Evolutionary conservation across 1,140 invertebrate genomes (phyloP).

Genomic region (Plodia interpunctella): DNA sequence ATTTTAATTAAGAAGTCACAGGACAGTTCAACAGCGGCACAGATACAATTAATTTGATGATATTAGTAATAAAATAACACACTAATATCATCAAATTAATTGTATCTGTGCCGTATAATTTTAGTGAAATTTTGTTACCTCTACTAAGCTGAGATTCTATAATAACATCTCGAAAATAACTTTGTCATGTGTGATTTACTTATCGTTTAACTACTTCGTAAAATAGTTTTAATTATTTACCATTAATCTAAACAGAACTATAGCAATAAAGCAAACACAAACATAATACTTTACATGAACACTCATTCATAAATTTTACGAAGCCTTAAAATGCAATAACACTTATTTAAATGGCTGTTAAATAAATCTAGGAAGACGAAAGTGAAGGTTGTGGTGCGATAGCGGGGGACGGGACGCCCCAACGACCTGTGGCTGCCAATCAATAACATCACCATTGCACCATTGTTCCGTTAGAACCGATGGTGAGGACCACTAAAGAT

Average conservation of each 20-base stretch:
- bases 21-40: slow-evolving; percentile 14
- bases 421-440: slow-evolving; percentile 66
- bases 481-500: background rate
- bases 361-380: slow-evolving; percentile 45
- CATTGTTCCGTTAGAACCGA: slow-evolving; percentile 31
- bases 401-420: slow-evolving; percentile 53
- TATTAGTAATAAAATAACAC: no score
- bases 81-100: slow-evolving; percentile 18
- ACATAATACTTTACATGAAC: background rate
- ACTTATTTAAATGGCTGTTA: slow-evolving; percentile 22
- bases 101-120: slow-evolving; percentile 13
- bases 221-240: no score
- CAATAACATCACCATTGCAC: slow-evolving; percentile 62
- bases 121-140: background rate
- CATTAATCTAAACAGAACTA: no score
- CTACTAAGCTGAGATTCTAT: no score
- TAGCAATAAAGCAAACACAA: background rate
- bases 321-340: slow-evolving; percentile 4
- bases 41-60: slow-evolving; percentile 17
- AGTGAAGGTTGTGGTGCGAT: slow-evolving; percentile 45
- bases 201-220: no score
- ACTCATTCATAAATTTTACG: background rate
- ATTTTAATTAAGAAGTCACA: slow-evolving; percentile 32
- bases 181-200: no score
- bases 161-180: no score